These are phyloP conservation scores for Cyprinodon variegatus DNA, from an alignment of 2,113 vertebrate genomes.

Conservation along the genomic window DNA sequence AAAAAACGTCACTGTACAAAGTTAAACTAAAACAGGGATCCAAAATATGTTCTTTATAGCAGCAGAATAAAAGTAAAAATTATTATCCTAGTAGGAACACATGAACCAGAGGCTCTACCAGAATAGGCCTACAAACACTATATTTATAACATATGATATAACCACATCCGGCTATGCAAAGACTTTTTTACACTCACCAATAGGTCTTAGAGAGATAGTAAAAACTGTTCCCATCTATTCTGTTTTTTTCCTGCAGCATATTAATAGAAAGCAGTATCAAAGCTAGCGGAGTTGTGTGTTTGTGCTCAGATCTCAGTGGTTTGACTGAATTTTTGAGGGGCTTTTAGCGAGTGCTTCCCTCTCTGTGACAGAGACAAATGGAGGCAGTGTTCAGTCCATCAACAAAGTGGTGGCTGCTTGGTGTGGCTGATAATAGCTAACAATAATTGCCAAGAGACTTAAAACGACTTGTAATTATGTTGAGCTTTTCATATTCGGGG, in stretches of 20 bases:
- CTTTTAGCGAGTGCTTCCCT: neutral
- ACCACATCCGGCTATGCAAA: neutral
- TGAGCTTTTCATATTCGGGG: slow-evolving; percentile 51
- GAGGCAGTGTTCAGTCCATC: slow-evolving; percentile 36
- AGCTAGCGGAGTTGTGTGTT: slow-evolving; percentile 2
- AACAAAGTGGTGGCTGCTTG: slow-evolving; percentile 43
- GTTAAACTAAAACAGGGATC: too few relatives aligned
- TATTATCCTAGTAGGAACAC: neutral
- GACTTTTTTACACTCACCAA: neutral
- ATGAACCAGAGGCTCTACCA: neutral
- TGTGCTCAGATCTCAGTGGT: neutral
- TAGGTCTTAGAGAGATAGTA: neutral
- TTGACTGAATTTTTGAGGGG: slow-evolving; percentile 2
- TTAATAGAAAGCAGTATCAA: neutral
- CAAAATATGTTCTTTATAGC: too few relatives aligned
- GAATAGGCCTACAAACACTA: too few relatives aligned
- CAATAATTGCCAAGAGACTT: slow-evolving; percentile 63
- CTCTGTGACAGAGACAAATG: slow-evolving; percentile 63
- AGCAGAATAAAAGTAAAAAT: too few relatives aligned
- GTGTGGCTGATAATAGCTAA: slow-evolving; percentile 57
- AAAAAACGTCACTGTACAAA: neutral
- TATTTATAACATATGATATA: neutral
- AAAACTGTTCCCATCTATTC: neutral
- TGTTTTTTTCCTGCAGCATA: neutral
- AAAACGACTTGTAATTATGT: slow-evolving; percentile 64